phyloP scores from a whole-genome alignment of 2,797 vertebrate genomes.

The Acropternis orthonyx region DNA sequence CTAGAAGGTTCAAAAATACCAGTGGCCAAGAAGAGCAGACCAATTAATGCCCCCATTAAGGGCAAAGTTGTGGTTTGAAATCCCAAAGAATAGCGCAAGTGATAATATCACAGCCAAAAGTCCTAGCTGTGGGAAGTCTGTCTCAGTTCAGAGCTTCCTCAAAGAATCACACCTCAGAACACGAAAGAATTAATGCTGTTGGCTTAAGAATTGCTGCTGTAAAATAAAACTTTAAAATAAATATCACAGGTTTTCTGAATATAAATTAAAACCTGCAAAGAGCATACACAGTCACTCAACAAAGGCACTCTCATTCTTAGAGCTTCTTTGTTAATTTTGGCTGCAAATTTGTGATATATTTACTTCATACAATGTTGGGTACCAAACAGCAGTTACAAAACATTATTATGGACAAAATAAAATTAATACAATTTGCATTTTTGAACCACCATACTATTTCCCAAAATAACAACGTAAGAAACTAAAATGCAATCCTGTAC shows the following conservation, averaged over 20 bases:
- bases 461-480: neutral
- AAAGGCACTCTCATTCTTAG: neutral
- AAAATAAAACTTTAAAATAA: neutral
- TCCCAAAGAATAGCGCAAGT: neutral
- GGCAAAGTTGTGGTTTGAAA: neutral
- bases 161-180: constrained; percentile 17
- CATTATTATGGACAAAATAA: neutral
- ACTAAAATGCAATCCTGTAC: neutral
- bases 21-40: neutral
- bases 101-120: neutral
- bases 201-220: neutral
- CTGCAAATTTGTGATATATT: neutral
- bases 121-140: neutral
- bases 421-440: neutral
- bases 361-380: neutral
- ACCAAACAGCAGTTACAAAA: neutral
- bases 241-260: neutral
- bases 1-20: neutral
- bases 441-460: neutral
- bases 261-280: neutral
- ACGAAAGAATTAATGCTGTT: neutral
- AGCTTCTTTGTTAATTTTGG: neutral
- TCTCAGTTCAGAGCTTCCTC: constrained; percentile 3
- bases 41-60: neutral
- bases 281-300: accelerated